These are phyloP conservation scores for Eupithecia insigniata DNA, from an alignment of 2,888 invertebrate genomes.

Conservation along the genomic window DNA sequence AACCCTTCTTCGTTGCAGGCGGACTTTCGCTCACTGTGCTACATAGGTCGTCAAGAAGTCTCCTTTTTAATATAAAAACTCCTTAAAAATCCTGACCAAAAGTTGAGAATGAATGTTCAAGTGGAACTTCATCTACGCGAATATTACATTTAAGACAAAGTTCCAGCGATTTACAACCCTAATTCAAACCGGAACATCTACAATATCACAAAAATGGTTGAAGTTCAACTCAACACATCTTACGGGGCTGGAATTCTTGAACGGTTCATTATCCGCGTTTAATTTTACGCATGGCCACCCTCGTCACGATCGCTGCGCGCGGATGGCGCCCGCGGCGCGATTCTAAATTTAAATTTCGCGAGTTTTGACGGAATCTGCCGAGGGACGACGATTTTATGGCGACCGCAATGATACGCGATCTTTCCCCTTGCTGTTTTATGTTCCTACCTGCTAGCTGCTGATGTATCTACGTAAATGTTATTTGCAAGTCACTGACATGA, in stretches of 20 bases:
- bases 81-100: neutral
- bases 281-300: conserved; percentile 82
- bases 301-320: conserved; percentile 60
- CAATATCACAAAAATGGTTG: conserved; percentile 32
- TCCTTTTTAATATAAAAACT: neutral
- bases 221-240: conserved; percentile 61
- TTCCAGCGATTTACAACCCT: conserved; percentile 23
- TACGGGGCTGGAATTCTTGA: conserved; percentile 45
- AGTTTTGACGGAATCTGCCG: conserved; percentile 57
- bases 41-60: too few relatives aligned
- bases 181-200: conserved; percentile 18
- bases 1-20: too few relatives aligned
- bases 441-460: conserved; percentile 8
- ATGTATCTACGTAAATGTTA: conserved; percentile 3
- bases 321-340: conserved; percentile 55
- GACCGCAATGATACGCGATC: conserved; percentile 39
- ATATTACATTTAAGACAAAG: conserved; percentile 14
- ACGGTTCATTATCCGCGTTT: conserved; percentile 80
- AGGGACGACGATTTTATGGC: conserved; percentile 40
- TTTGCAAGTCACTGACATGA: conserved; percentile 14
- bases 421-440: conserved; percentile 35
- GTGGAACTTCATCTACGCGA: conserved; percentile 8
- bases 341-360: conserved; percentile 62
- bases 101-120: neutral
- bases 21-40: too few relatives aligned